Evolutionary conservation across 2,797 vertebrate genomes (phyloP).

Genomic region (Ammospiza maritima): DNA sequence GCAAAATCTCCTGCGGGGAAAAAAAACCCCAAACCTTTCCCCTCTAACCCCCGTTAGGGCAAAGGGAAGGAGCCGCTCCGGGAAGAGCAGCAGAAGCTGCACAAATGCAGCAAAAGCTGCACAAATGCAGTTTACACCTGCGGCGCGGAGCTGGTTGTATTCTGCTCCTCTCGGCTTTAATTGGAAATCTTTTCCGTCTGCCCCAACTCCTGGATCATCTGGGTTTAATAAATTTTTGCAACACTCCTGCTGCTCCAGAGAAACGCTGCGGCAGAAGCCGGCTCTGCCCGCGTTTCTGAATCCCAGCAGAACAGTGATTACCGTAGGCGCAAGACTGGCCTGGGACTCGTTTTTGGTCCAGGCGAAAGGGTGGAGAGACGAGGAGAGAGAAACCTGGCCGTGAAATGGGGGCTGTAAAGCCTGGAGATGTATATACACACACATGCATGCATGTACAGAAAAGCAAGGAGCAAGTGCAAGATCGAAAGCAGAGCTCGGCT

Average conservation of each 20-base stretch:
- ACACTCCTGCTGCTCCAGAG: slow-evolving; percentile 62
- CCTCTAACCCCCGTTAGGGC: background rate
- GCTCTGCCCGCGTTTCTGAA: slow-evolving; percentile 24
- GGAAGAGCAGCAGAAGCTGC: background rate
- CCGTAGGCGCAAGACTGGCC: slow-evolving; percentile 4
- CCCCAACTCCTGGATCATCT: slow-evolving; percentile 73
- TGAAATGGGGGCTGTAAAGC: background rate
- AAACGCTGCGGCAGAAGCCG: slow-evolving; percentile 29
- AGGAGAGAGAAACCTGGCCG: background rate
- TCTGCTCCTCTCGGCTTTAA: slow-evolving; percentile 71
- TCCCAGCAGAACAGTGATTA: slow-evolving; percentile 24
- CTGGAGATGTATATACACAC: background rate
- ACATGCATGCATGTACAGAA: accelerated
- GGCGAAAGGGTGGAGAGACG: background rate
- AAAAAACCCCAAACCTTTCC: background rate
- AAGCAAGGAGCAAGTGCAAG: slow-evolving; percentile 35
- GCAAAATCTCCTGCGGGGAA: background rate
- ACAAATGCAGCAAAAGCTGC: background rate
- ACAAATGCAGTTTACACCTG: slow-evolving; percentile 77
- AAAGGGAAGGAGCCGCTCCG: background rate
- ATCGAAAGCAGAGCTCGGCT: slow-evolving; percentile 40
- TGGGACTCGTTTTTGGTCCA: background rate
- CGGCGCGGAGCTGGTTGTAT: slow-evolving; percentile 36
- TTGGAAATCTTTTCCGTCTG: slow-evolving; percentile 81
- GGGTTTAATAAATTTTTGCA: slow-evolving; percentile 76